Evolutionary conservation across 2,888 invertebrate species (phyloP), one percentile per base, ranked within the genome.

Genomic region (Cephalotes varians): DNA sequence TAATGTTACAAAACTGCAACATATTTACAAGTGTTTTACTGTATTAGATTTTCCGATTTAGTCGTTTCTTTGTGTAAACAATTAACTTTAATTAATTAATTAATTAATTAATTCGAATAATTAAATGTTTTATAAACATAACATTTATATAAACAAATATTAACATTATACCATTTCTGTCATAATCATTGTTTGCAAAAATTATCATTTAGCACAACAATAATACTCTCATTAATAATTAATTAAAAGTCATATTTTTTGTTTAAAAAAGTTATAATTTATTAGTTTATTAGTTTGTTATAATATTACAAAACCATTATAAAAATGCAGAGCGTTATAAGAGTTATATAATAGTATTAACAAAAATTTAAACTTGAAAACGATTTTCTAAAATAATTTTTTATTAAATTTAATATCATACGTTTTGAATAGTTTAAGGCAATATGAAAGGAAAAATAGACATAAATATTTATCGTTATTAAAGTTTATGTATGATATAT

Each of bases 41-140:
- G 0, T n/a, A 12, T 40, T 51, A 21, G 21, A 34, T 51, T 25
- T 21, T 34, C 10, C 2, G 10, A 54, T 56, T 71, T 56, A 28
- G 18, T 2, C 1, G 15, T 5, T 12, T 25, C 2, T 51, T 10
- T 10, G 1, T 71, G 5, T 15, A 40, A 3, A 49, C 18, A n/a
- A 34, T 15, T 51, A 51, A 71, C 21, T 21, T 34, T n/a, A n/a
- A n/a, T n/a, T n/a, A n/a, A n/a, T n/a, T n/a, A n/a, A n/a, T 37
- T 71, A 71, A 71, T 54, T 37, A 71, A 34, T 15, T 34, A 34
- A 34, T 15, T 34, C 7, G 18, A 37, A 71, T 34, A 34, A 47
- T 9, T 67, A 47, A 67, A 67, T 67, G 6, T 31, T 47, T 47
- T 6, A 67, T 47, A 47, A 67, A 15, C 6, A n/a, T 67, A 47